Evolutionary conservation across 2,888 invertebrate species (phyloP).

Genomic region (Sclerodermus sp.): DNA sequence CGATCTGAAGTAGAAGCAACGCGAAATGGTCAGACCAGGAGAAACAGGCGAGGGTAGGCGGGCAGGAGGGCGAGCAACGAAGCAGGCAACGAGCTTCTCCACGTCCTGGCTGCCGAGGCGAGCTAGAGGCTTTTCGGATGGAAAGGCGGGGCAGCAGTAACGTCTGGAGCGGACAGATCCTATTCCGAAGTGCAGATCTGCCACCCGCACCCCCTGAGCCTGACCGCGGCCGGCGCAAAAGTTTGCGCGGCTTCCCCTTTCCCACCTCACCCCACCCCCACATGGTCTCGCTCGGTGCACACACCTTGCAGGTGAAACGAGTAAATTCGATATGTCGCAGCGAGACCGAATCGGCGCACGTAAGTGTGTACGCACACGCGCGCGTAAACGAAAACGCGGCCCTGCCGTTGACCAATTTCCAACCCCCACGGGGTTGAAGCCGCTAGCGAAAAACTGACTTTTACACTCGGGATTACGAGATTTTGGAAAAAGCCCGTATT

Average conservation of each 20-base stretch:
- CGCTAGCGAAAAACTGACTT: too few relatives aligned
- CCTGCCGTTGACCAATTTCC: too few relatives aligned
- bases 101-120: slow-evolving; percentile 18
- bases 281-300: slow-evolving; percentile 26
- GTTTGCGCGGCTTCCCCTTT: slow-evolving; percentile 31
- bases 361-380: too few relatives aligned
- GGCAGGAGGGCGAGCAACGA: slow-evolving; percentile 4
- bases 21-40: too few relatives aligned
- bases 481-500: too few relatives aligned
- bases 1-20: too few relatives aligned
- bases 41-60: too few relatives aligned
- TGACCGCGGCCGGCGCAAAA: slow-evolving; percentile 49
- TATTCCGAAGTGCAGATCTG: slow-evolving; percentile 56
- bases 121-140: slow-evolving; percentile 32
- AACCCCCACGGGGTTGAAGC: too few relatives aligned
- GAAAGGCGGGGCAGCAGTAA: slow-evolving; percentile 37
- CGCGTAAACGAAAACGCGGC: too few relatives aligned
- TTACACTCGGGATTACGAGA: too few relatives aligned
- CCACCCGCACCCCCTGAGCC: slow-evolving; percentile 47
- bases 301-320: slow-evolving; percentile 50
- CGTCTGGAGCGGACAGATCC: slow-evolving; percentile 57
- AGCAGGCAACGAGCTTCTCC: neutral
- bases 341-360: too few relatives aligned
- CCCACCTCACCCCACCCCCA: slow-evolving; percentile 2
- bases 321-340: slow-evolving; percentile 6